Conservation (phyloP, 1,140 invertebrate genomes). For the Parasteatoda tepidariorum region DNA sequence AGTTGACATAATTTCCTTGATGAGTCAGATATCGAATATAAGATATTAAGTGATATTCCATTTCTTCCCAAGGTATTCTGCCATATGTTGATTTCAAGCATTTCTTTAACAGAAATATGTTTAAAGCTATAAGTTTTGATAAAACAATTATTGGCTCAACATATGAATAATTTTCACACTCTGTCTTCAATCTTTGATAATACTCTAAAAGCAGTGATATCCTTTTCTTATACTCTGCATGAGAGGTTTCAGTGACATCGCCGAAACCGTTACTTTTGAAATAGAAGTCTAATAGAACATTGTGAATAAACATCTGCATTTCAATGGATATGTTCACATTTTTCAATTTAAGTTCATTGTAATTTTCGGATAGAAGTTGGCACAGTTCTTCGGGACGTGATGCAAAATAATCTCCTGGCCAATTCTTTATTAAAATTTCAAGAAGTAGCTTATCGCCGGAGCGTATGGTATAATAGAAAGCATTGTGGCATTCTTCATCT, state of each 20-base stretch:
- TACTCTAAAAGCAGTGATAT: too few relatives aligned
- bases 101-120: slow-evolving; percentile 9
- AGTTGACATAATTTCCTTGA: not conserved
- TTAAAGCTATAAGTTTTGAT: slow-evolving; percentile 4
- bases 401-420: slow-evolving; percentile 14
- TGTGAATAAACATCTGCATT: too few relatives aligned
- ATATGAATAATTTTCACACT: too few relatives aligned
- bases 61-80: slow-evolving; percentile 29
- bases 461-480: slow-evolving; percentile 36
- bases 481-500: slow-evolving; percentile 40
- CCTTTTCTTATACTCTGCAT: too few relatives aligned
- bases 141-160: not conserved
- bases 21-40: not conserved
- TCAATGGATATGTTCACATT: too few relatives aligned
- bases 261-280: too few relatives aligned
- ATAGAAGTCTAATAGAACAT: too few relatives aligned
- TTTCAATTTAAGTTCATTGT: slow-evolving; percentile 19
- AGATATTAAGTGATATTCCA: slow-evolving; percentile 14
- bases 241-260: too few relatives aligned
- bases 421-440: slow-evolving; percentile 7
- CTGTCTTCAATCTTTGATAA: too few relatives aligned
- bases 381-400: not conserved
- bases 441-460: not conserved
- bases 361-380: slow-evolving; percentile 7
- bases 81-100: slow-evolving; percentile 7